Base-by-base conservation (phyloP, 2,113 vertebrate genomes). In the Cochlearius cochlearius region DNA sequence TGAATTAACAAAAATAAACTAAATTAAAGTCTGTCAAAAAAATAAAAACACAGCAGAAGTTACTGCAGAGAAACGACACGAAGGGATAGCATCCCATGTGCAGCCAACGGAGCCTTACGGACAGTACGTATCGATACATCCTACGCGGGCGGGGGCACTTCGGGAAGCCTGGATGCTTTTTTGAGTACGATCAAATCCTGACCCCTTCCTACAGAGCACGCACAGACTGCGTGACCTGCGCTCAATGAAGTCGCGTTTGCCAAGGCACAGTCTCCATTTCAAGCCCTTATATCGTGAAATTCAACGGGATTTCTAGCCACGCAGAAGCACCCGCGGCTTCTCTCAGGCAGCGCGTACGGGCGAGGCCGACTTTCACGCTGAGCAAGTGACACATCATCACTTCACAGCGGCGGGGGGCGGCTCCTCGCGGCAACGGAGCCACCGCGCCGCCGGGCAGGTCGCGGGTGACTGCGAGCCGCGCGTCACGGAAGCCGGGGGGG, bases 381-480 rank as follows among this genome's bases (percentile, higher is more conserved):
- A 18, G 32, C 59, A 8, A 73, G 60, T 79, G 92, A 96, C 90
- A 95, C 90, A 94, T 95, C 92, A 95, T 17, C 72, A 80, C 62
- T 74, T 23, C 29, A 5, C 63, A 4, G 38, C 39, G 39, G n/a
- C n/a, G n/a, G n/a, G n/a, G n/a, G 39, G n/a, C 39, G 50, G 8
- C 58, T 25, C 58, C n/a, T 8, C 68, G 1, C 68, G 2, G 10
- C 58, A 5, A 10, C 1, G 10, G 38, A 32, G 32, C 58, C 19
- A 7, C 45, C 30, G 3, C 80, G 14, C 1, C 67, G 5, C 25
- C 5, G 5, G 10, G 20, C 12, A 34, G 43, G 12, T 10, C 64
- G 6, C 0, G 1, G 29, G 17, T 7, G 12, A 19, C 75, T 14
- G 8, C 17, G 39, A 9, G 15, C 10, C 30, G 30, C 66, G 4